Evolutionary conservation across 2,888 invertebrate genomes (phyloP).

Genomic region (Timema podura): DNA sequence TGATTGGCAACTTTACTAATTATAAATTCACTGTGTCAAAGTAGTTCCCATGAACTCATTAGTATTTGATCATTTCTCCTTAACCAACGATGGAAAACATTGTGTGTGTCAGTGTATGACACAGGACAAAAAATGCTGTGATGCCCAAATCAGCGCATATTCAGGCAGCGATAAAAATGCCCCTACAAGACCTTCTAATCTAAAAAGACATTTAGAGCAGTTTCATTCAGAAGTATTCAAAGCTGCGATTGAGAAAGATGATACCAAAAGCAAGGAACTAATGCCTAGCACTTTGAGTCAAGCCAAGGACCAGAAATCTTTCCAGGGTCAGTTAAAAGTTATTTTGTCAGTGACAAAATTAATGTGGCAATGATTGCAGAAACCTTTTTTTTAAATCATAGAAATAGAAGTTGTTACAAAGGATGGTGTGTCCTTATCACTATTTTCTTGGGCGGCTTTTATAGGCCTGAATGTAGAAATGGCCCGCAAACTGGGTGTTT

Average conservation of each 20-base stretch:
- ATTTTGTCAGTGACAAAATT: slow-evolving; percentile 1
- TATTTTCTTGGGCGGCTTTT: background rate
- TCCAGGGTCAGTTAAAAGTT: background rate
- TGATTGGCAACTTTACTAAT: no score
- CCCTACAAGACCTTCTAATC: background rate
- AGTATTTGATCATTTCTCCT: background rate
- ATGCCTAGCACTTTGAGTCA: background rate
- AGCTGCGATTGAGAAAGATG: slow-evolving; percentile 7
- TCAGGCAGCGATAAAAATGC: background rate
- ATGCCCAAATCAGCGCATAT: background rate
- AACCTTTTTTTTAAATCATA: background rate
- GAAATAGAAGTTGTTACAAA: background rate
- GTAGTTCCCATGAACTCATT: background rate
- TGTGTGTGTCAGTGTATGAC: background rate
- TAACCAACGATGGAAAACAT: background rate
- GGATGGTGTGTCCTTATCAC: background rate
- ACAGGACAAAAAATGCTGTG: background rate
- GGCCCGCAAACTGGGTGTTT: background rate
- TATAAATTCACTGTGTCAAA: no score
- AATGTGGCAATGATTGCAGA: background rate
- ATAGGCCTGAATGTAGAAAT: background rate
- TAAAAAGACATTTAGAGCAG: background rate
- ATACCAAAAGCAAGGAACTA: background rate
- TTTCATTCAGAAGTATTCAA: background rate
- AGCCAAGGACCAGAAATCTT: background rate